Base-by-base conservation (phyloP, 2,888 invertebrate genomes). In the Chrysotoxum bicinctum region DNA sequence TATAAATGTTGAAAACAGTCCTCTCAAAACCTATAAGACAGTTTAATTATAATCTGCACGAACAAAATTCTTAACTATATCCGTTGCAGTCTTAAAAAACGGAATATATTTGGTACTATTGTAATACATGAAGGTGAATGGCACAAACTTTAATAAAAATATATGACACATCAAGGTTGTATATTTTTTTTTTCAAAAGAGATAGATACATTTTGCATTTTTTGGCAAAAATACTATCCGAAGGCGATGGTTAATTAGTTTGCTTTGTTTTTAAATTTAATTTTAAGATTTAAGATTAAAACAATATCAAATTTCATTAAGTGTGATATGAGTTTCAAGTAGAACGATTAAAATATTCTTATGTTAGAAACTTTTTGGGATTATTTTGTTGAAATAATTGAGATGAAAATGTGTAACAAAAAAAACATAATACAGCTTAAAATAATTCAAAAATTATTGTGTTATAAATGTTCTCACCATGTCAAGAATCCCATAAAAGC, bases 191-290 rank as follows among this genome's bases (percentile, higher is more conserved):
- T 19, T 16, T 5, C 16, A 19, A 19, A 56, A 7, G 32, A 19
- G 35, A 56, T 19, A 30, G 32, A 64, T n/a, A n/a, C n/a, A 64
- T 45, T 45, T 32, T 64, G 30, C 45, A 45, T 45, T 64, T 45
- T 45, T 19, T 64, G 21, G 10, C 43, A 26, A 30, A 26, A 43
- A 62, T 32, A 16, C 45, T 0, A 26, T 26, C 45, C 23, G 64
- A 64, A 64, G 43, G 64, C 45, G 19, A 64, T 30, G 30, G 30
- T 32, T 64, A 45, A 60, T 60, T 60, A 40, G 60, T n/a, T 37
- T 40, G n/a, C 26, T 60, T 60, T 60, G 40, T 26, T 23, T 40
- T 40, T n/a, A 23, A 9, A 2, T 40, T 30, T 62, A 30, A 14
- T 62, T 16, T 30, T 12, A 10, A 16, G 62, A 64, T 64, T 30